Conservation (phyloP, 2,888 invertebrate genomes). For the Biston betularia region DNA sequence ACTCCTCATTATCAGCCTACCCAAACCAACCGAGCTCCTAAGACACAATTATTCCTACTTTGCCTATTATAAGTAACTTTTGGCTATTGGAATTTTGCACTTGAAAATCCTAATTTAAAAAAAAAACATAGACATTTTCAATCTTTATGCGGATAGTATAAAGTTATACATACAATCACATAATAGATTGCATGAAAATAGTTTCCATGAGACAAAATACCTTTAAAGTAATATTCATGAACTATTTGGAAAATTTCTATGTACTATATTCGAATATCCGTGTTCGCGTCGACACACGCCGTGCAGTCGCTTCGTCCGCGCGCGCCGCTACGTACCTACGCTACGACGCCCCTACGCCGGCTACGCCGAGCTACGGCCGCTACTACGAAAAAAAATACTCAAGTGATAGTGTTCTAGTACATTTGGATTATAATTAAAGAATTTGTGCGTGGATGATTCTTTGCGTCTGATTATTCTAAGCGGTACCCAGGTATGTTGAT, state of each 20-base stretch:
- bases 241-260: slow-evolving; percentile 46
- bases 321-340: slow-evolving; percentile 69
- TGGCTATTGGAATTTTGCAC: too few relatives aligned
- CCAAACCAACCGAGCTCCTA: too few relatives aligned
- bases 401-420: slow-evolving; percentile 63
- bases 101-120: too few relatives aligned
- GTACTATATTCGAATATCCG: slow-evolving; percentile 70
- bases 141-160: too few relatives aligned
- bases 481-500: slow-evolving; percentile 70
- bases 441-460: slow-evolving; percentile 57
- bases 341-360: slow-evolving; percentile 59
- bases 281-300: slow-evolving; percentile 69
- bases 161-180: too few relatives aligned
- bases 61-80: too few relatives aligned
- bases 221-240: slow-evolving; percentile 13
- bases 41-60: too few relatives aligned
- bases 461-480: slow-evolving; percentile 35
- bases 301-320: slow-evolving; percentile 75
- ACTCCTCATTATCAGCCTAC: too few relatives aligned
- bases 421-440: slow-evolving; percentile 42
- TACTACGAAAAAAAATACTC: slow-evolving; percentile 27
- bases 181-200: too few relatives aligned
- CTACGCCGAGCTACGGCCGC: slow-evolving; percentile 48
- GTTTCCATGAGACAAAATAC: too few relatives aligned
- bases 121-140: too few relatives aligned